Evolutionary conservation across 2,888 invertebrate genomes (phyloP).

Genomic region (Trachelus iudaicus): DNA sequence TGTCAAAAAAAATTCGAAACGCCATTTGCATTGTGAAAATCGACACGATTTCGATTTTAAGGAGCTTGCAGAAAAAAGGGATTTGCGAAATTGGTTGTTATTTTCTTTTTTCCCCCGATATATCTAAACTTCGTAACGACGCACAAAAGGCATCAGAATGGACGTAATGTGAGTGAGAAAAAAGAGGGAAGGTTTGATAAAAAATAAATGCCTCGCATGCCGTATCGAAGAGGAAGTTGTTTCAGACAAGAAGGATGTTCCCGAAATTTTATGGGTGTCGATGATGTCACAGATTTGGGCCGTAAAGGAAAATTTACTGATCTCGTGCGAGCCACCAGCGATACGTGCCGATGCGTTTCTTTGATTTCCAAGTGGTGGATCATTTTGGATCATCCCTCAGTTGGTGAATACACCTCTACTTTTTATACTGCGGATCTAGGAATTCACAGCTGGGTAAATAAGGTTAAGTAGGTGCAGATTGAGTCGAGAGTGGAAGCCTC

Average conservation of each 20-base stretch:
- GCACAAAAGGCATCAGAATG: neutral
- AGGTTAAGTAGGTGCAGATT: constrained; percentile 60
- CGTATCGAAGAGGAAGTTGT: constrained; percentile 26
- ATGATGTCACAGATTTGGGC: constrained; percentile 50
- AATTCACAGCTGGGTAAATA: constrained; percentile 42
- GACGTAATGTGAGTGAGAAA: neutral
- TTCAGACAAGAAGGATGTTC: constrained; percentile 31
- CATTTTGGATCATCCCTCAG: neutral
- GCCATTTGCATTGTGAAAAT: neutral
- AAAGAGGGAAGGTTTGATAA: constrained; percentile 22
- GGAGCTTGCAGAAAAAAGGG: neutral
- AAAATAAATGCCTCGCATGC: constrained; percentile 3
- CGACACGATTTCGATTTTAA: neutral
- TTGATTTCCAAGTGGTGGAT: neutral
- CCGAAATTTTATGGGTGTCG: constrained; percentile 47
- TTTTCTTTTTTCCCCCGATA: neutral
- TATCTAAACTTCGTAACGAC: neutral
- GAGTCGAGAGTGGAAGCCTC: constrained; percentile 58
- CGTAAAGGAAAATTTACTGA: constrained; percentile 50
- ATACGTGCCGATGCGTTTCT: neutral
- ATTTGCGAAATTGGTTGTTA: neutral
- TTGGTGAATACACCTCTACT: neutral
- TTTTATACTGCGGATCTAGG: constrained; percentile 10
- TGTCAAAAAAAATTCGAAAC: neutral
- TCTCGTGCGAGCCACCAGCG: constrained; percentile 20